Base-by-base conservation (phyloP, 2,888 invertebrate species). In the Lissonota sp. region DNA sequence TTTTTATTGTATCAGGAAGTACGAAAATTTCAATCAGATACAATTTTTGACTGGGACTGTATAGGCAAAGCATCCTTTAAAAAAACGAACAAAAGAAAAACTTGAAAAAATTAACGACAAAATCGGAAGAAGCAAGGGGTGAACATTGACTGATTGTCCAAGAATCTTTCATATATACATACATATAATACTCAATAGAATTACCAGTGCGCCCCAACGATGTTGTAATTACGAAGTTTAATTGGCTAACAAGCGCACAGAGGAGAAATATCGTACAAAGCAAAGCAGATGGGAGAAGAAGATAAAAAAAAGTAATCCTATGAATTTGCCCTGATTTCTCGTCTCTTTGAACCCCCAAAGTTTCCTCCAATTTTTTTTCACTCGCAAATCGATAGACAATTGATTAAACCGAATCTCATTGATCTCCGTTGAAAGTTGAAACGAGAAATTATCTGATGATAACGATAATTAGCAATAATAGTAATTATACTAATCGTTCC, bases 221-320 rank as follows among this genome's bases (percentile, higher is more conserved):
- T 67, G 74, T 76, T 74, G 83, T 88, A 89, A 90, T 90, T 89
- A 90, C 85, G 84, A 87, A 84, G 86, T 87, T 89, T 90, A 91
- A 90, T 90, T 88, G 89, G 80, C 85, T 88, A 88, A 90, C 88
- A 86, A 89, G 87, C 84, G 76, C 83, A 83, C 84, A 64, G 80
- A 44, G 81, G 82, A 26, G 3, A 26, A 26, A 26, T 26, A 85
- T 84, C 83, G 83, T 46, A 55, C 51, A 57, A 67, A 80, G 70
- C 58, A 42, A 60, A 55, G 46, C 40, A 62, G 46, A 78, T 7
- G 5, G 63, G 12, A 14, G 46, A 14, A 40, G 40, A 46, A 16
- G 39, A 51, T n/a, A 40, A 14, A 40, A 14, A 40, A 63, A 6
- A 58, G 57, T 49, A 14, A 6, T 39, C 46, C 26, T 12, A 12